Percentiles rank a stretch among this genome's conserved stretches.
These are phyloP conservation scores for Mystacides longicornis DNA, from an alignment of 2,888 invertebrate genomes.

Conservation along the genomic window DNA sequence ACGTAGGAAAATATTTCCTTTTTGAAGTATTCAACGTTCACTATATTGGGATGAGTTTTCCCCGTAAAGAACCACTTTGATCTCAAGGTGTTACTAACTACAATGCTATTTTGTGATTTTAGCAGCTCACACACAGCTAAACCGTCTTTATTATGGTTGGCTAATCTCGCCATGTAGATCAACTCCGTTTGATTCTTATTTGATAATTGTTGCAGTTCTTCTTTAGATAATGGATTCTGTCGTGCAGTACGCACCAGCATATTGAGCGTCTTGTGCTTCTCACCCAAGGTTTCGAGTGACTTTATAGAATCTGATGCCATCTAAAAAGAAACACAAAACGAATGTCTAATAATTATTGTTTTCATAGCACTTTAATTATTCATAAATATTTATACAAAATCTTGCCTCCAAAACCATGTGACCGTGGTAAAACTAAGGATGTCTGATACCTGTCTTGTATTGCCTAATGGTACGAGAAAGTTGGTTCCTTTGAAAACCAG, in stretches of 20 bases:
- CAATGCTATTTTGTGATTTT: constrained; percentile 30
- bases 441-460: too few relatives aligned
- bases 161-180: constrained; percentile 16
- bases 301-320: too few relatives aligned
- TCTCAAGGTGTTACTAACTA: constrained; percentile 30
- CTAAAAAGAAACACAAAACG: too few relatives aligned
- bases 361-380: too few relatives aligned
- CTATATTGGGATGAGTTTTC: constrained; percentile 23
- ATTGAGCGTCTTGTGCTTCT: constrained; percentile 18
- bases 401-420: too few relatives aligned
- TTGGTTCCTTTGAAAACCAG: too few relatives aligned
- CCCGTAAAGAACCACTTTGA: constrained; percentile 32
- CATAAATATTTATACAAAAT: too few relatives aligned
- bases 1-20: constrained; percentile 29
- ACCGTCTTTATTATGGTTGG: constrained; percentile 20
- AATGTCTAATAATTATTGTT: too few relatives aligned
- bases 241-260: constrained; percentile 6
- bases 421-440: too few relatives aligned
- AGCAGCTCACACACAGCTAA: constrained; percentile 29
- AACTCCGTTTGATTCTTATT: constrained; percentile 8
- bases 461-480: too few relatives aligned
- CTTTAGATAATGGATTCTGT: constrained; percentile 8
- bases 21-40: constrained; percentile 29
- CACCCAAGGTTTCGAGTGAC: constrained; percentile 9
- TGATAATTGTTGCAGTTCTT: constrained; percentile 4